Base-by-base conservation (phyloP, 2,888 invertebrate species). In the Lasius platythorax region DNA sequence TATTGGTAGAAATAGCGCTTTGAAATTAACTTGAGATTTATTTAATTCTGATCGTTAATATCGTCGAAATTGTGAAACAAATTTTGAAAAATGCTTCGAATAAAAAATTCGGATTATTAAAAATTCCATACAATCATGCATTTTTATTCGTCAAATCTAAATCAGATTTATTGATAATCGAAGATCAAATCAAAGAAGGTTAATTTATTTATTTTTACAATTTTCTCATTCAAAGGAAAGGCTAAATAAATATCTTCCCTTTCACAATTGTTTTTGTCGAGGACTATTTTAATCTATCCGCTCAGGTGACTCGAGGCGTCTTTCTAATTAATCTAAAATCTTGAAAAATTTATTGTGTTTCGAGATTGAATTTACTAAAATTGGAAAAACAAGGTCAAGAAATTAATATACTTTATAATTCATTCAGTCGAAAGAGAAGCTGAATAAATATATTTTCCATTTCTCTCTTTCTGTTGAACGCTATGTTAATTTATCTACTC, bases 401-500 rank as follows among this genome's bases (percentile, higher is more conserved):
- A 11, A 2, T 61, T 15, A n/a, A 74, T 74, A 43, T 18, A 63
- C 8, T 43, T 74, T n/a, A n/a, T 28, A 73, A 58, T 58, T 61
- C 2, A 30, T 30, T 61, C 30, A 18, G 28, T 6, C n/a, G 9
- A 75, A 46, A 46, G 33, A 67, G 43, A 46, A 66, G n/a, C 23
- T 33, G n/a, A 73, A 18, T 40, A 11, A 73, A 73, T 37, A n/a
- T 5, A 15, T 15, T 4, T 40, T 67, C 15, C 15, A 30, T 64
- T 53, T 53, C n/a, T 50, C 33, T n/a, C 33, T n/a, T 43, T 33
- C 15, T 9, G 0, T 33, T 11, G 12, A 68, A 33, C 23, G 33
- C 23, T 50, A 53, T 50, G 33, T 58, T 58, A 72, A 74, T 81
- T 81, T 33, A 61, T 81, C 61, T 37, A 15, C 58, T 46, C 43